Evolutionary conservation across 1,140 invertebrate genomes (phyloP).

Genomic region (Papilio dardanus): DNA sequence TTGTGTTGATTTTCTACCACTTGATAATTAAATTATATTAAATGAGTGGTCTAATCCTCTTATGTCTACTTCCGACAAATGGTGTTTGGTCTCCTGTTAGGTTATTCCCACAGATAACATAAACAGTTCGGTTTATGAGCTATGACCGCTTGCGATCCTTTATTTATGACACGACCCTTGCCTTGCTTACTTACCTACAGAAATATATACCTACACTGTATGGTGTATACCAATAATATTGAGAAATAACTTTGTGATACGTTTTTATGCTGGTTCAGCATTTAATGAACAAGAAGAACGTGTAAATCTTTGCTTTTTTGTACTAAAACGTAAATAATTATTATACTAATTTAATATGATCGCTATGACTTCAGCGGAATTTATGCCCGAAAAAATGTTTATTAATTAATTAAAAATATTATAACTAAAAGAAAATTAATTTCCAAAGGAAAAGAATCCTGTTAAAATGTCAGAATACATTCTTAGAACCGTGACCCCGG

Average conservation of each 20-base stretch:
- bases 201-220: no score
- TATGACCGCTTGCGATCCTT: slow-evolving; percentile 45
- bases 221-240: neutral
- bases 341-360: no score
- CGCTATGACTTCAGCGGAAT: no score
- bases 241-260: no score
- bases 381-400: no score
- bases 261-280: no score
- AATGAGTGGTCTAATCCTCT: neutral
- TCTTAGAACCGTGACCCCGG: neutral
- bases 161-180: slow-evolving; percentile 35
- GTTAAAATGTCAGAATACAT: neutral
- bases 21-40: neutral
- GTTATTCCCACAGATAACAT: slow-evolving; percentile 56
- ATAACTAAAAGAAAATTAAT: no score
- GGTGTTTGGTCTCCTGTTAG: slow-evolving; percentile 40
- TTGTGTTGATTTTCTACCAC: neutral
- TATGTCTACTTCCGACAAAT: slow-evolving; percentile 48
- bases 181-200: neutral
- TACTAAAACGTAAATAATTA: no score
- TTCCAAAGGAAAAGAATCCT: no score
- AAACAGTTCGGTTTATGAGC: slow-evolving; percentile 58
- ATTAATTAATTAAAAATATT: no score
- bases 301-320: no score
- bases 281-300: no score